Percentiles rank a stretch among this genome's conserved stretches.
phyloP scores from a whole-genome alignment of 2,888 invertebrate genomes.

The Calameuta filiformis region DNA sequence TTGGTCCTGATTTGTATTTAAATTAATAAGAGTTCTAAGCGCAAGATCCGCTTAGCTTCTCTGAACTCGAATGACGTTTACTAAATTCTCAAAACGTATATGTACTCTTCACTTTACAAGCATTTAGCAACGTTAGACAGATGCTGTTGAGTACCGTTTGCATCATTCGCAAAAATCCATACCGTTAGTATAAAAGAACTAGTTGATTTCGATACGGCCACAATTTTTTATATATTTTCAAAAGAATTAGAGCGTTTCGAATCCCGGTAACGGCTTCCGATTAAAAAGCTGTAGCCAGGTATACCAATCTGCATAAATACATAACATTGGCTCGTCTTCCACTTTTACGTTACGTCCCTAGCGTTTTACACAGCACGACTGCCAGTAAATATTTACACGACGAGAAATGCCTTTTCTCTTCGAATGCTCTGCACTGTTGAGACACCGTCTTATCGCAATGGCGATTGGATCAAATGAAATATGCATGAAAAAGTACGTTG shows the following conservation, averaged over 20 bases:
- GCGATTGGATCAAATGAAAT: neutral
- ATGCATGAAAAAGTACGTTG: neutral
- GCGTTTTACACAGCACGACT: neutral
- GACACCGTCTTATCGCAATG: neutral
- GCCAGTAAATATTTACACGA: neutral
- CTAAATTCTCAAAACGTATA: neutral
- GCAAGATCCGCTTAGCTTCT: too few relatives aligned
- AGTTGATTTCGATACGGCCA: neutral
- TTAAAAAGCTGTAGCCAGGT: neutral
- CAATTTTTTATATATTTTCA: neutral
- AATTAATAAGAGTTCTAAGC: neutral
- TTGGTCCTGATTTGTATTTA: neutral
- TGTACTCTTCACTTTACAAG: too few relatives aligned
- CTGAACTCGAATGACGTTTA: neutral
- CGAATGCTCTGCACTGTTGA: neutral
- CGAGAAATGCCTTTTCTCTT: neutral
- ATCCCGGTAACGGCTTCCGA: neutral
- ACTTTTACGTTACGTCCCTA: neutral
- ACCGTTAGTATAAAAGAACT: neutral
- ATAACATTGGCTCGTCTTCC: neutral
- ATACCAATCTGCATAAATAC: neutral
- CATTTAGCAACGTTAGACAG: neutral
- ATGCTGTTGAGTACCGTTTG: neutral
- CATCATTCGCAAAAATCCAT: neutral
- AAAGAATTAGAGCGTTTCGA: neutral